A percentile compares a stretch with the other conserved stretches of the same genome.
These are phyloP conservation scores for Thecocarcelia acutangulata DNA, from an alignment of 2,888 invertebrate species.

Conservation along the genomic window DNA sequence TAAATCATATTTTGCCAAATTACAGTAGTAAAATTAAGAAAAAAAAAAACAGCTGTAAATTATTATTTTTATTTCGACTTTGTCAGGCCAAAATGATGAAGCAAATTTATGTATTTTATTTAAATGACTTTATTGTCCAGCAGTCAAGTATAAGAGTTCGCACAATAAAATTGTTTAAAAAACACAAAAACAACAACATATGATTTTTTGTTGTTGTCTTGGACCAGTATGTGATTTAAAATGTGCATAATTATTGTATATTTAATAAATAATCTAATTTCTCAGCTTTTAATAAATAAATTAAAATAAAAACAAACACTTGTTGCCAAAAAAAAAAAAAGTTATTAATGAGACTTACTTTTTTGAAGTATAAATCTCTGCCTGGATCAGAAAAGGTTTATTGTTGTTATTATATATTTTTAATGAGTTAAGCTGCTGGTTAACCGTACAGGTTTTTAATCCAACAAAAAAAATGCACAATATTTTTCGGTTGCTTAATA, in stretches of 20 bases:
- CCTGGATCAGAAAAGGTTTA: background rate
- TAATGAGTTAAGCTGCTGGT: slow-evolving; percentile 11
- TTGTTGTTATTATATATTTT: slow-evolving; percentile 8
- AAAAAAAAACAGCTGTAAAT: slow-evolving; percentile 17
- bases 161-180: background rate
- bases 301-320: no score
- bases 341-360: no score
- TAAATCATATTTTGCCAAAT: background rate
- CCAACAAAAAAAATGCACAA: no score
- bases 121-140: background rate
- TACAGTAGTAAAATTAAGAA: background rate
- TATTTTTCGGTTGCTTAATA: no score
- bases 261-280: background rate
- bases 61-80: background rate
- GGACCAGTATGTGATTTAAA: background rate
- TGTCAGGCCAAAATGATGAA: background rate
- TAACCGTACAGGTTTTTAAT: slow-evolving; percentile 1
- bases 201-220: no score
- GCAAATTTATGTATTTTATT: slow-evolving; percentile 16
- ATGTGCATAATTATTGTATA: slow-evolving; percentile 15
- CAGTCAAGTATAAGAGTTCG: slow-evolving; percentile 15
- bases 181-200: no score
- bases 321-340: background rate
- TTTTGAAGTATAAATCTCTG: no score
- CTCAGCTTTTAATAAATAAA: no score